Conservation (phyloP, 2,888 invertebrate species). For the Caenorhabditis sinica region DNA sequence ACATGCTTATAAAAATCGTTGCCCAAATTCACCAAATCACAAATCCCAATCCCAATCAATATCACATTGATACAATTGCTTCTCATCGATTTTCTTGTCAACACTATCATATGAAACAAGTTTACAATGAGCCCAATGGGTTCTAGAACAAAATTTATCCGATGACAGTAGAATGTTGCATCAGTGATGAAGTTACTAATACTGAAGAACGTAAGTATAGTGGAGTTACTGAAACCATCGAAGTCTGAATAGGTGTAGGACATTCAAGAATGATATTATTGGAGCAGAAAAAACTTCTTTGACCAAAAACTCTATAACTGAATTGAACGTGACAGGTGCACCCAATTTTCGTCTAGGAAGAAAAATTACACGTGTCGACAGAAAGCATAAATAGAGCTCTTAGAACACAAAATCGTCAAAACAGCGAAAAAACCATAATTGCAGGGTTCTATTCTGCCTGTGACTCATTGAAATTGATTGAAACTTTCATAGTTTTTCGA, state of each 20-base stretch:
- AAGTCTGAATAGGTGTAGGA: slow-evolving; percentile 2
- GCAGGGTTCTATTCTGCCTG: too few relatives aligned
- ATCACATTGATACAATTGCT: slow-evolving; percentile 19
- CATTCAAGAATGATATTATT: background rate
- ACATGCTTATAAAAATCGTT: slow-evolving; percentile 19
- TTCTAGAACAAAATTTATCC: background rate
- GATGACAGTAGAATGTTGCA: background rate
- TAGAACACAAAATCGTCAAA: too few relatives aligned
- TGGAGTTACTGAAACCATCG: slow-evolving; percentile 11
- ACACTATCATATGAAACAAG: slow-evolving; percentile 20
- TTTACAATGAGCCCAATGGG: slow-evolving; percentile 2
- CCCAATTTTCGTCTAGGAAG: too few relatives aligned
- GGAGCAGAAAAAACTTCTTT: background rate
- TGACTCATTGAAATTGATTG: too few relatives aligned
- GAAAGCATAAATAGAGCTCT: too few relatives aligned
- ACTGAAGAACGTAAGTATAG: background rate
- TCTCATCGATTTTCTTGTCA: slow-evolving; percentile 30
- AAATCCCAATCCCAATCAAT: slow-evolving; percentile 19
- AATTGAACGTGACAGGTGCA: too few relatives aligned
- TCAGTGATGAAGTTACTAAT: background rate
- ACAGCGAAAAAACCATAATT: too few relatives aligned
- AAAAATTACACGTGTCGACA: too few relatives aligned
- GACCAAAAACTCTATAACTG: too few relatives aligned
- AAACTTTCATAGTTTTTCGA: too few relatives aligned
- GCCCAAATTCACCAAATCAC: slow-evolving; percentile 18